Evolutionary conservation across 2,888 invertebrate genomes (phyloP).

Genomic region (Sturmia bella): DNA sequence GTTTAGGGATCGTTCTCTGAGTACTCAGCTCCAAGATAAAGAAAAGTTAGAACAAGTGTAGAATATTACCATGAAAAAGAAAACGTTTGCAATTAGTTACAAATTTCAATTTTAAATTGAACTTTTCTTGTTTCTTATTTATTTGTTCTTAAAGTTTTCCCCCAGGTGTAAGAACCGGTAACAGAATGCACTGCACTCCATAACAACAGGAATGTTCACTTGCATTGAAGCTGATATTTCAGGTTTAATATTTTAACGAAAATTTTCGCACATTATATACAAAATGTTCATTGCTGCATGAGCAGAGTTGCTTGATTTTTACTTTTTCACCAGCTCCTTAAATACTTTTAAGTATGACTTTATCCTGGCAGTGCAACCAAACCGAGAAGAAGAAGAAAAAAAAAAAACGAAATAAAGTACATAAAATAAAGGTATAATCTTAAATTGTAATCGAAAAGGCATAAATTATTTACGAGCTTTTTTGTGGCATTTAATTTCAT

Average conservation of each 20-base stretch:
- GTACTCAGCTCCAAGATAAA: too few species aligned
- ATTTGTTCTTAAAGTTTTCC: too few species aligned
- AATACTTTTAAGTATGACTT: conserved; percentile 39
- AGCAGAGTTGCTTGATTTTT: conserved; percentile 17
- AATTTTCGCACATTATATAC: conserved; percentile 42
- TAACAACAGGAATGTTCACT: background rate
- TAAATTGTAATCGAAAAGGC: conserved; percentile 69
- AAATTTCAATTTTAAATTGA: too few species aligned
- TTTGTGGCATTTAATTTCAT: conserved; percentile 69
- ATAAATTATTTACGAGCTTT: conserved; percentile 69
- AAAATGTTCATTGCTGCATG: conserved; percentile 9
- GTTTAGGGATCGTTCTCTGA: too few species aligned
- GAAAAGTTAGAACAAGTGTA: too few species aligned
- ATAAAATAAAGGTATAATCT: conserved; percentile 62
- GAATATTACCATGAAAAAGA: too few species aligned
- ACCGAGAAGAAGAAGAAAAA: background rate
- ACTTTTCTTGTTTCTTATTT: too few species aligned
- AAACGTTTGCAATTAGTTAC: too few species aligned
- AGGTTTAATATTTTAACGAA: conserved; percentile 13
- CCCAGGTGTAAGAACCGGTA: too few species aligned
- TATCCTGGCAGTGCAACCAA: conserved; percentile 25
- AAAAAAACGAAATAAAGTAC: conserved; percentile 29
- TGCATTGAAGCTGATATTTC: conserved; percentile 19
- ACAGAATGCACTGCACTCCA: background rate
- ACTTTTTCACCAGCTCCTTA: background rate